Percentiles rank a stretch among this genome's conserved stretches.
phyloP scores from a whole-genome alignment of 1,140 invertebrate species.

The Ditylenchus dipsaci region DNA sequence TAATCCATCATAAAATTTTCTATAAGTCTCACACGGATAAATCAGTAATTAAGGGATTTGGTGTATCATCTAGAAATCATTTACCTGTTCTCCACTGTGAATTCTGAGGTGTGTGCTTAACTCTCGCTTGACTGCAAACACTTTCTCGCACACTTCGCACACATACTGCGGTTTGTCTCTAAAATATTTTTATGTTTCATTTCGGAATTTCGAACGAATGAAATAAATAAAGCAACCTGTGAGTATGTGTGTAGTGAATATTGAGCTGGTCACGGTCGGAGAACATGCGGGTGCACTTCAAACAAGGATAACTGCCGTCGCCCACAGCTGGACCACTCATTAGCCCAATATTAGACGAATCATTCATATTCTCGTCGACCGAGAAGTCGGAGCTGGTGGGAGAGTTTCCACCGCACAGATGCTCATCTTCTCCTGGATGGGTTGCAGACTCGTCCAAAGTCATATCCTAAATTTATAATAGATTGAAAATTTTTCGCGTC shows the following conservation, averaged over 20 bases:
- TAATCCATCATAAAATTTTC: too few species aligned
- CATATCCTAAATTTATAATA: not conserved
- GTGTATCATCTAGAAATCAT: too few species aligned
- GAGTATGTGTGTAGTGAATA: slow-evolving; percentile 53
- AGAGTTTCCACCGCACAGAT: not conserved
- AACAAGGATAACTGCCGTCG: slow-evolving; percentile 12
- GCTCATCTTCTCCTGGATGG: not conserved
- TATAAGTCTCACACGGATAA: too few species aligned
- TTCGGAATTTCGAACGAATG: too few species aligned
- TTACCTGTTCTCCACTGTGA: slow-evolving; percentile 75
- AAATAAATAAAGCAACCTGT: slow-evolving; percentile 1
- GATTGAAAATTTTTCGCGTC: not conserved
- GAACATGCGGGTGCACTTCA: slow-evolving; percentile 22
- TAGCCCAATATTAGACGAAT: not conserved
- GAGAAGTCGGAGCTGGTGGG: not conserved
- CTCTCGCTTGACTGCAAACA: slow-evolving; percentile 54
- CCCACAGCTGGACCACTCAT: not conserved
- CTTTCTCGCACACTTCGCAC: slow-evolving; percentile 42
- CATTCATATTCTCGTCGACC: not conserved
- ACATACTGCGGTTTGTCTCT: slow-evolving; percentile 51
- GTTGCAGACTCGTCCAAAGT: not conserved
- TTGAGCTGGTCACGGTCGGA: slow-evolving; percentile 38
- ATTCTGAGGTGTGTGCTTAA: slow-evolving; percentile 74
- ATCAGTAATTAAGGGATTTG: too few species aligned
- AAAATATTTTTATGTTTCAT: too few species aligned